phyloP scores from a whole-genome alignment of 2,113 vertebrate species.

The Eptesicus fuscus region DNA sequence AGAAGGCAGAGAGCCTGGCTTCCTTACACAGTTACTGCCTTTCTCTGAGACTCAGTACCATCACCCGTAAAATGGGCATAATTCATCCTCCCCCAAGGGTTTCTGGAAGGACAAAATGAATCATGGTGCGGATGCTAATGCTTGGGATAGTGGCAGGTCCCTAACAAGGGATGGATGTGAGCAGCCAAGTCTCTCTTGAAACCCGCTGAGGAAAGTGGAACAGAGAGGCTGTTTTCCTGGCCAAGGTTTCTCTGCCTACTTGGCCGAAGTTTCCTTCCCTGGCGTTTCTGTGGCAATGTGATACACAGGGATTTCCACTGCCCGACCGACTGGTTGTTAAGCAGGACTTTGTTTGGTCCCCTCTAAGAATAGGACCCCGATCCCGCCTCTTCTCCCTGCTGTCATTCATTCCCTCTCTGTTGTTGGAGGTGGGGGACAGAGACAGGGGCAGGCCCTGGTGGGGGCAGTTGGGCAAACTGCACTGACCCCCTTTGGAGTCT shows the following conservation, averaged over 20 bases:
- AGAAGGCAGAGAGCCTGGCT: not conserved
- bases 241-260: conserved; percentile 71
- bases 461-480: not conserved
- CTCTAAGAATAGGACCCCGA: not conserved
- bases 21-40: not conserved
- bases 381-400: not conserved
- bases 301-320: conserved; percentile 73
- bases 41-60: not conserved
- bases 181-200: not conserved
- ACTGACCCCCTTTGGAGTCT: not conserved
- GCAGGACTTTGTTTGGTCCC: not conserved
- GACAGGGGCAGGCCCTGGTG: not conserved
- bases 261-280: conserved; percentile 62
- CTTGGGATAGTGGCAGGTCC: not conserved
- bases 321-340: not conserved
- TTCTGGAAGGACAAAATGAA: not conserved
- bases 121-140: not conserved
- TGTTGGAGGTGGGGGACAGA: not conserved
- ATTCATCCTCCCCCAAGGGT: not conserved
- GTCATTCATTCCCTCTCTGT: not conserved
- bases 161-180: not conserved
- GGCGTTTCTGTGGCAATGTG: conserved; percentile 72
- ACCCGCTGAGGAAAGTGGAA: conserved; percentile 56
- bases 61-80: not conserved
- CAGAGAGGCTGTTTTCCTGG: conserved; percentile 22